These are phyloP conservation scores for Perizoma flavofasciatum DNA, from an alignment of 2,888 invertebrate genomes.

Conservation along the genomic window DNA sequence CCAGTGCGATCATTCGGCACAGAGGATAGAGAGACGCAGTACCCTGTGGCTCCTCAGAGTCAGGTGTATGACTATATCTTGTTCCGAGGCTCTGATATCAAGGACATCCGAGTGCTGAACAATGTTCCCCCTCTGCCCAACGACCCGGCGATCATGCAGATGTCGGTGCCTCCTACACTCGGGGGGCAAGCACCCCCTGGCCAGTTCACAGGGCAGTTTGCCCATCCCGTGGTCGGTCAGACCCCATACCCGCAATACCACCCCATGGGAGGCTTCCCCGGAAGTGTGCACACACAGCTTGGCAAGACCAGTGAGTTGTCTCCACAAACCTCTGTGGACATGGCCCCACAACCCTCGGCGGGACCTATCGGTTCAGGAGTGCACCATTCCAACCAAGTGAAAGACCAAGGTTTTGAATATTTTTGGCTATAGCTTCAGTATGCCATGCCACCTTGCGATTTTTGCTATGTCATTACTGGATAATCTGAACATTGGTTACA, in stretches of 20 bases:
- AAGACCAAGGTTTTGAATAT: constrained; percentile 81
- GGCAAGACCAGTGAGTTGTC: constrained; percentile 84
- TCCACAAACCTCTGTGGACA: constrained; percentile 73
- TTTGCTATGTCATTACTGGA: constrained; percentile 55
- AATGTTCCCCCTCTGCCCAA: constrained; percentile 93
- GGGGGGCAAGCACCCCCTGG: constrained; percentile 84
- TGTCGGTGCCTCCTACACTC: constrained; percentile 90
- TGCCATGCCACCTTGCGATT: constrained; percentile 73
- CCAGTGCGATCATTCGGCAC: constrained; percentile 99
- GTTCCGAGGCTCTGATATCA: constrained; percentile 99
- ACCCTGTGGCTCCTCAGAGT: constrained; percentile 97
- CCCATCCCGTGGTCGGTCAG: constrained; percentile 88
- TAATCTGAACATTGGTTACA: constrained; percentile 28
- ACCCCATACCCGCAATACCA: constrained; percentile 77
- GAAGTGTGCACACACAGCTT: constrained; percentile 71
- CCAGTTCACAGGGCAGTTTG: constrained; percentile 86
- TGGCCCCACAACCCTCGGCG: constrained; percentile 63
- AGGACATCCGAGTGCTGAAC: constrained; percentile 98
- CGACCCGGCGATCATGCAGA: constrained; percentile 99
- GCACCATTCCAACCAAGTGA: constrained; percentile 79
- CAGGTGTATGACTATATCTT: constrained; percentile 99
- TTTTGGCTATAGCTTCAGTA: constrained; percentile 65
- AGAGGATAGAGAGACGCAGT: constrained; percentile 97
- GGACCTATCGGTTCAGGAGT: constrained; percentile 78
- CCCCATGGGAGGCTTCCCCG: constrained; percentile 80